A percentile compares a stretch with the other conserved stretches of the same genome.
These are phyloP conservation scores for Caenorhabditis briggsae DNA, from an alignment of 1,140 invertebrate species.

Conservation along the genomic window DNA sequence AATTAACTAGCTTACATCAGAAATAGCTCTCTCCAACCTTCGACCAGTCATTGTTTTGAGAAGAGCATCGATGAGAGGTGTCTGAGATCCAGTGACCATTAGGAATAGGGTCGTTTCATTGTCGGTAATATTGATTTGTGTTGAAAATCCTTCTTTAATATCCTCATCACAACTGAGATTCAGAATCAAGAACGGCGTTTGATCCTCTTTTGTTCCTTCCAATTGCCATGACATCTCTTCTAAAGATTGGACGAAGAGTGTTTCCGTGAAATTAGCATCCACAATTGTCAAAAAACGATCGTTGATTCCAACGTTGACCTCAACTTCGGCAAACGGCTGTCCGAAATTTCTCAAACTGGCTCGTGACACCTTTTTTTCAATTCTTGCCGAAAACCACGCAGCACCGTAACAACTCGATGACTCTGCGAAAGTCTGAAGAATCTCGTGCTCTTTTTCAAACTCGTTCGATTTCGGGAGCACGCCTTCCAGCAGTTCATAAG, in stretches of 20 bases:
- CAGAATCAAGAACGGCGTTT: slow-evolving; percentile 21
- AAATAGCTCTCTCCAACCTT: slow-evolving; percentile 20
- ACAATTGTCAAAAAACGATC: slow-evolving; percentile 25
- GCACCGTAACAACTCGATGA: slow-evolving; percentile 19
- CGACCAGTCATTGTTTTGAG: slow-evolving; percentile 2
- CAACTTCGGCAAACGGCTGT: slow-evolving; percentile 22
- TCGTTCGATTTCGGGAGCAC: not conserved
- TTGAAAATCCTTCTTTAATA: not conserved
- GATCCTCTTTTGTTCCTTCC: not conserved
- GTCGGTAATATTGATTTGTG: not conserved
- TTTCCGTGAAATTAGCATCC: not conserved
- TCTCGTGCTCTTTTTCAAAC: not conserved
- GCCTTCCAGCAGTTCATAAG: not conserved
- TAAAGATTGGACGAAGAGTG: slow-evolving; percentile 4
- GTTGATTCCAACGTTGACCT: slow-evolving; percentile 38
- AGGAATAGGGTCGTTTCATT: not conserved
- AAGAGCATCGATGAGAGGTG: slow-evolving; percentile 35
- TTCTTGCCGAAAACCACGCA: not conserved
- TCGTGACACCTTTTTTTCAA: slow-evolving; percentile 5
- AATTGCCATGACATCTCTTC: slow-evolving; percentile 31
- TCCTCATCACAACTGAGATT: slow-evolving; percentile 34
- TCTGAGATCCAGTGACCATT: slow-evolving; percentile 33
- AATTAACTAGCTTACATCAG: not conserved
- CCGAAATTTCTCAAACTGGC: slow-evolving; percentile 10
- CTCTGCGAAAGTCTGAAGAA: not conserved